Conservation (phyloP, 2,113 vertebrate genomes). For the Todiramphus chloris region DNA sequence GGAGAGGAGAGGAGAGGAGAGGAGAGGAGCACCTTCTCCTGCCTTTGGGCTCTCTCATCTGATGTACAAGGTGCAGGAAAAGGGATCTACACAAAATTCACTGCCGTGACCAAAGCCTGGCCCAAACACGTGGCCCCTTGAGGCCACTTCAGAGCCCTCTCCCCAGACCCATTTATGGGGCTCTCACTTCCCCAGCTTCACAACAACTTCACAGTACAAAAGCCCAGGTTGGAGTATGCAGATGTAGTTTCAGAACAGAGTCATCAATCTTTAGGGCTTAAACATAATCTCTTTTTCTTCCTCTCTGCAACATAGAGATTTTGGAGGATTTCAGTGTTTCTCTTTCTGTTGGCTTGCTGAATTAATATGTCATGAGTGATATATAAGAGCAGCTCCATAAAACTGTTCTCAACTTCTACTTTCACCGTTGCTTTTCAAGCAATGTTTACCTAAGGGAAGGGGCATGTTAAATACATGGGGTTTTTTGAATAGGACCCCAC, state of each 20-base stretch:
- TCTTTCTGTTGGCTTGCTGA: background rate
- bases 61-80: background rate
- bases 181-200: background rate
- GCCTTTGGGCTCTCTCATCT: background rate
- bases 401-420: background rate
- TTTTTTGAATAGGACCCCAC: background rate
- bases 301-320: background rate
- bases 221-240: background rate
- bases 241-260: background rate
- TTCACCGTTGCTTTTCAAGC: background rate
- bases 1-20: background rate
- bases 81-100: background rate
- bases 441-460: slow-evolving; percentile 19
- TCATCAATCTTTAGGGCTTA: background rate
- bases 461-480: background rate
- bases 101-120: background rate
- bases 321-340: background rate
- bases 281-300: background rate
- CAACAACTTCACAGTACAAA: background rate
- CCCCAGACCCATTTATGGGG: background rate
- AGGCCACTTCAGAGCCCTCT: background rate
- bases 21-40: background rate
- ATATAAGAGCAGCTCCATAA: background rate
- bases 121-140: background rate
- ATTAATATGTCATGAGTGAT: background rate